Evolutionary conservation across 2,113 vertebrate genomes (phyloP).

Genomic region (Anseranas semipalmata): DNA sequence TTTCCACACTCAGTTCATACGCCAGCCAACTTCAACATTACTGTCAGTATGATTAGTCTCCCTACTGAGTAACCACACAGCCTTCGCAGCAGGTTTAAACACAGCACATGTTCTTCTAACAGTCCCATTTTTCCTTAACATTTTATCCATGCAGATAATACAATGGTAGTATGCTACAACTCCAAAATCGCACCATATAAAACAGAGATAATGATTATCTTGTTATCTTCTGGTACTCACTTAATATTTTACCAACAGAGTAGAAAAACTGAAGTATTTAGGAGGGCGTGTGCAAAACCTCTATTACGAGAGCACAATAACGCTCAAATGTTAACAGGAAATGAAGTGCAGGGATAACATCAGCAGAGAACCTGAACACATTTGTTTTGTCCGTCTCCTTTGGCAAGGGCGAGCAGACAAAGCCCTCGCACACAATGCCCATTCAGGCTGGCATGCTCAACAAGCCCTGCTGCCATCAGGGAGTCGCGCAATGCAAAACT

Average conservation of each 20-base stretch:
- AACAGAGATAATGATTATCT: not conserved
- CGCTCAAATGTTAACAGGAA: constrained; percentile 21
- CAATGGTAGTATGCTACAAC: not conserved
- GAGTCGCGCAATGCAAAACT: not conserved
- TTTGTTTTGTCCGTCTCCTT: constrained; percentile 34
- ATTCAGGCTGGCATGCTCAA: not conserved
- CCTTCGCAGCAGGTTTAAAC: not conserved
- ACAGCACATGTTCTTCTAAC: fast-evolving
- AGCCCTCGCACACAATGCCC: fast-evolving
- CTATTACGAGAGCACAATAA: not conserved
- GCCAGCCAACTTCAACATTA: not conserved
- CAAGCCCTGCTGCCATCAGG: not conserved
- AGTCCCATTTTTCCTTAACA: not conserved
- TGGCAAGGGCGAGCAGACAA: not conserved
- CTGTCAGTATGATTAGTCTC: fast-evolving
- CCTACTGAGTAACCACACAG: fast-evolving
- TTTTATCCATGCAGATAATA: not conserved
- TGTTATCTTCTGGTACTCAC: not conserved
- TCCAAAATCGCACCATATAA: not conserved
- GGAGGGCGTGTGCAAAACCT: not conserved
- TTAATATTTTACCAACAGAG: constrained; percentile 28
- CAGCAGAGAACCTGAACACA: constrained; percentile 20
- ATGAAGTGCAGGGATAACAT: constrained; percentile 51
- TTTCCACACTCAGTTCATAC: not conserved
- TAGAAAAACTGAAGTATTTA: not conserved